Conservation (phyloP, 2,888 invertebrate species). For the Anoplius nigerrimus region DNA sequence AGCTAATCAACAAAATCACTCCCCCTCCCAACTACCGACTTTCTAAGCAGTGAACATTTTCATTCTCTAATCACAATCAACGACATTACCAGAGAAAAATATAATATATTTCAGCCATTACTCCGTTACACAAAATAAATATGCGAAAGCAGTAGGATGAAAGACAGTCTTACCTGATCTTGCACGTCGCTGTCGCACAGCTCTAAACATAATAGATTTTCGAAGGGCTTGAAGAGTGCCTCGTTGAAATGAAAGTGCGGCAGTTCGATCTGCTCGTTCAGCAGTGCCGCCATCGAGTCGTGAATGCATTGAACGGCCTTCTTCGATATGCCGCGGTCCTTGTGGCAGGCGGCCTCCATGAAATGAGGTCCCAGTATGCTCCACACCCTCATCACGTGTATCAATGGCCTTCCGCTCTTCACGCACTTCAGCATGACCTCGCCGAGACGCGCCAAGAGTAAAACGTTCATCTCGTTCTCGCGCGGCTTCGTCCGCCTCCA, state of each 20-base stretch:
- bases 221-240: conserved; percentile 94
- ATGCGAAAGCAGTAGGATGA: background rate
- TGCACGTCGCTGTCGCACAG: conserved; percentile 95
- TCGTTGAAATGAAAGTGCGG: conserved; percentile 98
- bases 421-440: conserved; percentile 93
- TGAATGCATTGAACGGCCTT: conserved; percentile 94
- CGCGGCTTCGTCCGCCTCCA: conserved; percentile 71
- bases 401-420: conserved; percentile 89
- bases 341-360: conserved; percentile 96
- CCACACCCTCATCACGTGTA: conserved; percentile 96
- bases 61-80: background rate
- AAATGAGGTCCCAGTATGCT: conserved; percentile 94
- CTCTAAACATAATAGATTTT: conserved; percentile 94
- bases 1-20: too few species aligned
- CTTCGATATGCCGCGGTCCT: conserved; percentile 91
- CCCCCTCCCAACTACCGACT: too few species aligned
- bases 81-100: background rate
- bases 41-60: background rate
- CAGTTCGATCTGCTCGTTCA: conserved; percentile 91
- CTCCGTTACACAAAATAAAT: background rate
- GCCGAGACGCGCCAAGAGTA: conserved; percentile 88
- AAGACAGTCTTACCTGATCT: conserved; percentile 73
- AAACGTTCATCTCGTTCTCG: conserved; percentile 71
- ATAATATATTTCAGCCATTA: background rate
- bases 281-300: conserved; percentile 90